Base-by-base conservation (phyloP, 2,113 vertebrate genomes). In the Fukomys damarensis region DNA sequence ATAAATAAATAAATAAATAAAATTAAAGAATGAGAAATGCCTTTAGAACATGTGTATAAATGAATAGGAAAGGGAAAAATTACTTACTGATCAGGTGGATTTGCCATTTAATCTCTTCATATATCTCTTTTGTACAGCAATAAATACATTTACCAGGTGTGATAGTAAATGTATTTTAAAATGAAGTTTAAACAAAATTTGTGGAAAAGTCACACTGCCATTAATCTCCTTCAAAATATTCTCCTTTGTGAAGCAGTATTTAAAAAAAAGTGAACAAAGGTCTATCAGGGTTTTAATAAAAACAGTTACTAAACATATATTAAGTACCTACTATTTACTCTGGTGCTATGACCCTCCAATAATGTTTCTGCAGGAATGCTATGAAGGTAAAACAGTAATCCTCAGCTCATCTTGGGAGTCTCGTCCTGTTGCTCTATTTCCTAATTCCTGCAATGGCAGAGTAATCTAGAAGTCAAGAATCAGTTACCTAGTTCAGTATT, bases 11-110 rank as follows among this genome's bases (percentile, higher is more conserved):
- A n/a, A n/a, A n/a, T n/a, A n/a, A n/a, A n/a, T n/a, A n/a, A n/a
- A 86, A 35, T 65, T 46, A 84, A 95, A 82, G 59, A 93, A 91
- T 86, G 79, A 70, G 41, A 92, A 79, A 38, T 66, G 8, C 8
- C 38, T 76, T 95, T 80, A 59, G 59, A 85, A 83, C 20, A 77
- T 30, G 49, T 93, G 90, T 24, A 43, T 17, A 89, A 96, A 65
- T 83, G 26, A 66, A 24, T 20, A 32, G n/a, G 54, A 61, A 82
- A 89, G 61, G 20, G 19, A 35, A 49, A 41, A 63, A 16, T 54
- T 83, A 13, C n/a, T 89, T 58, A 26, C 89, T 77, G 28, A 68
- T 52, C 24, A 43, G 76, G 41, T 77, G 32, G 58, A 74, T 82
- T 77, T 61, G 22, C 46, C 41, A 81, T 26, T 49, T 84, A 77